Percentiles rank a stretch among this genome's conserved stretches.
phyloP scores from a whole-genome alignment of 2,113 vertebrate species.

The Nothoprocta perdicaria region DNA sequence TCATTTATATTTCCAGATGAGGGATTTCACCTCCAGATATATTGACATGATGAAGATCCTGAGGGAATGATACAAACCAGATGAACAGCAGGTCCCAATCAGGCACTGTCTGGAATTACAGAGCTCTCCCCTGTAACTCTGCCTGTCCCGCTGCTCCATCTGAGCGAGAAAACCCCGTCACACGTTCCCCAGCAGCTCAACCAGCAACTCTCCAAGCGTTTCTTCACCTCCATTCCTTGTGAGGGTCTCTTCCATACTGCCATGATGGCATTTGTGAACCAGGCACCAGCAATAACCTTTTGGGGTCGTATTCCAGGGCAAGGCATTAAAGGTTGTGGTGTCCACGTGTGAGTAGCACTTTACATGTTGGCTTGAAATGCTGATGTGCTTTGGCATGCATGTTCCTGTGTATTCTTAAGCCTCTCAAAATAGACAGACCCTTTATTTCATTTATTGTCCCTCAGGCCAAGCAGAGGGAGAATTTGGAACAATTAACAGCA shows the following conservation, averaged over 20 bases:
- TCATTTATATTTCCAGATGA: background rate
- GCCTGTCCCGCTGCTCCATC: background rate
- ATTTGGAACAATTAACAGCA: background rate
- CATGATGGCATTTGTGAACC: background rate
- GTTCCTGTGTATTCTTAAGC: background rate
- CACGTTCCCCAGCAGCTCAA: background rate
- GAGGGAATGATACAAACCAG: background rate
- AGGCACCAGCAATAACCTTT: background rate
- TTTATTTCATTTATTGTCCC: background rate
- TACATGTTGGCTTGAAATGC: background rate
- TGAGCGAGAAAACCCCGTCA: no score
- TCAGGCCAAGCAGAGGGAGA: background rate
- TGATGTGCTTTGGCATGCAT: background rate
- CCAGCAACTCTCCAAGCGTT: background rate
- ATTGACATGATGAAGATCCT: background rate
- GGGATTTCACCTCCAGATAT: background rate
- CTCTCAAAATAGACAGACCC: background rate
- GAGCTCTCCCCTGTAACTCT: background rate
- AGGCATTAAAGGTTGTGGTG: background rate
- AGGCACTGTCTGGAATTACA: background rate
- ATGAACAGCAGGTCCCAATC: background rate
- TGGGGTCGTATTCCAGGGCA: background rate
- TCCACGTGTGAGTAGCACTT: accelerated
- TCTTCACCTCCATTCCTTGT: background rate
- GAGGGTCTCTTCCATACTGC: background rate